phyloP scores from a whole-genome alignment of 2,888 invertebrate genomes.

The Allolobophora icterica region DNA sequence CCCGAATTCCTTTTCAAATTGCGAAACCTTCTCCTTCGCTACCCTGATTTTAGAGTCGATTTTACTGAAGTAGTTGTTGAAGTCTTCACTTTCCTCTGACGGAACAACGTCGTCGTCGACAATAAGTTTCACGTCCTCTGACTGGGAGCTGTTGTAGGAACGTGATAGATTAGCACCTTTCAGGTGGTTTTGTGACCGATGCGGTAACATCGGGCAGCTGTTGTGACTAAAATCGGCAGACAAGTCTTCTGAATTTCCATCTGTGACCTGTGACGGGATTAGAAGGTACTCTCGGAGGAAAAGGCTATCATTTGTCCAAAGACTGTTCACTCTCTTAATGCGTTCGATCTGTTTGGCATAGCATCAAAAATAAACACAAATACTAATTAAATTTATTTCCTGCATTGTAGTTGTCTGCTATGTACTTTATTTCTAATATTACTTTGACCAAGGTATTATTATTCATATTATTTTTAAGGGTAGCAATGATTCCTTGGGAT shows the following conservation, averaged over 20 bases:
- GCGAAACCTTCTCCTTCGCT: neutral
- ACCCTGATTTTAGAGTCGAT: conserved; percentile 22
- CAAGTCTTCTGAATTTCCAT: neutral
- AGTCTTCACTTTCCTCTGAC: neutral
- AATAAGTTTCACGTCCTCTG: neutral
- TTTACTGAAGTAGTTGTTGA: conserved; percentile 19
- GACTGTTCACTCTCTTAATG: conserved; percentile 85
- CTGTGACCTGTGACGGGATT: conserved; percentile 71
- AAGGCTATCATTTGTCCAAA: conserved; percentile 91
- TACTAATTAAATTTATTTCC: neutral
- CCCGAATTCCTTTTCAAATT: neutral
- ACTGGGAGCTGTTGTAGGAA: neutral
- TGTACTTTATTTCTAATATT: too few species aligned
- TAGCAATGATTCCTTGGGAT: too few species aligned
- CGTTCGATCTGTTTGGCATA: conserved; percentile 82
- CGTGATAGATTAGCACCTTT: neutral
- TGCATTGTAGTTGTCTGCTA: too few species aligned
- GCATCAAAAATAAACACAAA: conserved; percentile 48
- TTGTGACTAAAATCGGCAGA: neutral
- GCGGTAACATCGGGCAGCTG: neutral
- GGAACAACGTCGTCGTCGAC: neutral
- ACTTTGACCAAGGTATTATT: too few species aligned
- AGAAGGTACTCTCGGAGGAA: conserved; percentile 86
- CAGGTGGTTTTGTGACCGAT: neutral
- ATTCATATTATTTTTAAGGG: too few species aligned